A percentile compares a stretch with the other conserved stretches of the same genome.
phyloP scores from a whole-genome alignment of 2,888 invertebrate species.

The Folsomia candida region DNA sequence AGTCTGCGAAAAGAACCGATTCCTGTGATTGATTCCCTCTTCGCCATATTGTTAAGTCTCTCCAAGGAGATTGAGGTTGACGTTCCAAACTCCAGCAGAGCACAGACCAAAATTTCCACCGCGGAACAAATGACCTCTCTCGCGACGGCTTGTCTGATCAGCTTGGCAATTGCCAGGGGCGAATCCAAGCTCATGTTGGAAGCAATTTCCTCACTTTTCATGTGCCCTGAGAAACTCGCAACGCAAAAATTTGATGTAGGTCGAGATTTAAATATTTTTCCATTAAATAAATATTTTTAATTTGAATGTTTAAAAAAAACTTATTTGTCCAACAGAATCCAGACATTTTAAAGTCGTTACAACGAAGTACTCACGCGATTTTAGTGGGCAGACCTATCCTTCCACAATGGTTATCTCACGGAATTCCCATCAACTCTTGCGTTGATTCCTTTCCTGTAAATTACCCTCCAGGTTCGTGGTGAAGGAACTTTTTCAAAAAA shows the following conservation, averaged over 20 bases:
- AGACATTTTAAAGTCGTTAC: constrained; percentile 75
- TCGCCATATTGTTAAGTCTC: constrained; percentile 41
- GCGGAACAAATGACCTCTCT: constrained; percentile 67
- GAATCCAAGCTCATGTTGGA: constrained; percentile 86
- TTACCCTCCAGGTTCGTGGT: constrained; percentile 37
- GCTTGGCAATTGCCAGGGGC: constrained; percentile 87
- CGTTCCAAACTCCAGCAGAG: constrained; percentile 52
- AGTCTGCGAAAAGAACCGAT: constrained; percentile 77
- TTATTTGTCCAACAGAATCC: constrained; percentile 65
- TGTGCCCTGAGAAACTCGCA: constrained; percentile 61
- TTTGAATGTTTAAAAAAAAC: too few relatives aligned
- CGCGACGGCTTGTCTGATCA: constrained; percentile 87
- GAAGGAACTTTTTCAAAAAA: too few relatives aligned
- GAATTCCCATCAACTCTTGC: constrained; percentile 74
- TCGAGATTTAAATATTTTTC: not conserved
- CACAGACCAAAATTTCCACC: not conserved
- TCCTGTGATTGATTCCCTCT: constrained; percentile 62
- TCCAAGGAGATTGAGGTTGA: constrained; percentile 50
- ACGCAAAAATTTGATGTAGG: constrained; percentile 47
- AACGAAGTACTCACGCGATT: constrained; percentile 84
- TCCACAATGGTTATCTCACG: constrained; percentile 85
- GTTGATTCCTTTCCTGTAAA: constrained; percentile 63
- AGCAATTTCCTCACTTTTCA: constrained; percentile 81
- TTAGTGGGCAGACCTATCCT: constrained; percentile 77
- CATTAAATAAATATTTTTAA: too few relatives aligned